Percentiles rank a stretch among this genome's conserved stretches.
phyloP scores from a whole-genome alignment of 2,113 vertebrate genomes.

The Engystomops pustulosus region DNA sequence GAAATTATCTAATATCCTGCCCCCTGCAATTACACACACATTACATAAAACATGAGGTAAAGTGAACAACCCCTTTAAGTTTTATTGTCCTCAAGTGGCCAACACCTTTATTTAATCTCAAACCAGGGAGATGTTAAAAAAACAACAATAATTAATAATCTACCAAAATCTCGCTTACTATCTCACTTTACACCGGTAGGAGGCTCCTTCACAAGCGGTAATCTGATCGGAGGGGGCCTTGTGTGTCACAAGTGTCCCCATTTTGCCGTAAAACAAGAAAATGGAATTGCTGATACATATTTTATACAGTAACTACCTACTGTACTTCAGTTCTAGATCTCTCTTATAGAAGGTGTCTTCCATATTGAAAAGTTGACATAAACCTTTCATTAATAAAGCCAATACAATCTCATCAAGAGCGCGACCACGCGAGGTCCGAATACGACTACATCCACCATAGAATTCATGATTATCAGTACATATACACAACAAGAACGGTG shows the following conservation, averaged over 20 bases:
- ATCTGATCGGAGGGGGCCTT: neutral
- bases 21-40: too few species aligned
- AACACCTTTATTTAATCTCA: too few species aligned
- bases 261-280: neutral
- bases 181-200: neutral
- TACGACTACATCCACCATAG: neutral
- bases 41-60: too few species aligned
- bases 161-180: neutral
- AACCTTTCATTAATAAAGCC: neutral
- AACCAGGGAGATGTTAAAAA: neutral
- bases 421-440: neutral
- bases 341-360: neutral
- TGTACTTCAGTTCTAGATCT: neutral
- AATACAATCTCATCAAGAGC: neutral
- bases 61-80: too few species aligned
- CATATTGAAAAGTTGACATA: neutral
- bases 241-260: neutral
- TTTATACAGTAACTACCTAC: neutral
- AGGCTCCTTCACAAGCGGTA: neutral
- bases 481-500: slow-evolving; percentile 21
- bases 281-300: slow-evolving; percentile 1
- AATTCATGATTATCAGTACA: neutral
- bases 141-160: neutral
- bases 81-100: too few species aligned
- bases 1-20: too few species aligned